Base-by-base conservation (phyloP, 2,797 vertebrate genomes). In the Fistularia commersonii region DNA sequence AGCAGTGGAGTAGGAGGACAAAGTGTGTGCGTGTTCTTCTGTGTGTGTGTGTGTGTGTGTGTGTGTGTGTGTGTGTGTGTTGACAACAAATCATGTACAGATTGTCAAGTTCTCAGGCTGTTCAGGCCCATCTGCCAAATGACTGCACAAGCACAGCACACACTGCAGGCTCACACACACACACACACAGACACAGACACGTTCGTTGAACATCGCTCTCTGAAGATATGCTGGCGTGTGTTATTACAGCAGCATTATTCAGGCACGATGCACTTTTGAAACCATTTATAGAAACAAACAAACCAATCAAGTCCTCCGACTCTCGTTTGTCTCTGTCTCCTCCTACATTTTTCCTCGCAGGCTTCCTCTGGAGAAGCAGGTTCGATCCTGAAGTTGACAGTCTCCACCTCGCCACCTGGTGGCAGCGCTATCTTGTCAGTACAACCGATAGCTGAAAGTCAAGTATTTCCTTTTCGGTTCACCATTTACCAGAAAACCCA, bases 101-200 rank as follows among this genome's bases (percentile, higher is more conserved):
- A 66, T 63, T 68, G 61, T 58, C 55, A 60, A 55, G 45, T 53
- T 69, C 50, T 71, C 73, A 67, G 74, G 45, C 74, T 82, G 74
- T 63, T 69, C 55, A 11, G 14, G 65, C 47, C 57, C 49, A 63
- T 76, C 61, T 76, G 62, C 47, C 66, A 54, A 64, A 59, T 11
- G 34, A 40, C 13, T 23, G 7, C 44, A 54, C 33, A 38, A 48
- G 33, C 15, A 35, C 54, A 31, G 37, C 37, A 36, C 41, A 41
- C 6, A 12, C n/a, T n/a, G n/a, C 41, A 48, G 61, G 48, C 51
- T 38, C 55, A 50, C 43, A 47, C 45, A 51, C 38, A 45, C 51
- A 33, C 33, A 57, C 53, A 39, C 44, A 45, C 56, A 61, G 40
- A 38, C 51, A 44, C 39, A 12, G 23, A 7, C 54, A 14, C 23